Evolutionary conservation across 2,113 vertebrate genomes (phyloP), one percentile per base, ranked within the genome.

Genomic region (Psittacula cyanocephala): DNA sequence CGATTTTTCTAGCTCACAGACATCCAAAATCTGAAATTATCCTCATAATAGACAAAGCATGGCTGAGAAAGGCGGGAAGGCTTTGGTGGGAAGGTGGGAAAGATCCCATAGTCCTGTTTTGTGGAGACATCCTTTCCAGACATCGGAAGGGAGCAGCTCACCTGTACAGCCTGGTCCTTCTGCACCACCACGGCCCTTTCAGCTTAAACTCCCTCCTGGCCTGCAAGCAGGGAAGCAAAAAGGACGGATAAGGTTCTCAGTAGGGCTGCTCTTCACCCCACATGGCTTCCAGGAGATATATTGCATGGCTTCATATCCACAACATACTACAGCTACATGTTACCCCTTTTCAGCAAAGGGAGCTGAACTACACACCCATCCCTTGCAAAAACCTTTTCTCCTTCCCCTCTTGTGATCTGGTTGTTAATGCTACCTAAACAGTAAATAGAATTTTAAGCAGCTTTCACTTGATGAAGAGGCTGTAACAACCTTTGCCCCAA

Each of bases 201-300:
- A 11, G 11, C 11, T 74, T 55, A 31, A 39, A 50, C 16, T 49
- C 65, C 28, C 47, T 87, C 49, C 62, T 43, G 62, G 15, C 24
- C 47, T 52, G 16, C 39, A n/a, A 63, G 17, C 17, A 13, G 1
- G 4, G 46, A 31, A 37, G 12, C 14, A 49, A 39, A 71, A 44
- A 77, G 7, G 24, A 28, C 25, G 17, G 63, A 8, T 47, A 18
- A 13, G 23, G 8, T 33, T 52, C 68, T 69, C 33, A 5, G 43
- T 1, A 83, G 43, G 24, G 1, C 0, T 6, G 24, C 7, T 44
- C 10, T 57, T 37, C 28, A 12, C 20, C 43, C 20, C 29, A 16
- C 28, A 4, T 9, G 63, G 49, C 33, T 62, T 13, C 35, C 35
- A 16, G 17, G 44, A 60, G 70, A 23, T 18, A 24, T 17, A 19